Evolutionary conservation across 2,888 invertebrate species (phyloP).

Genomic region (Seira ritae): DNA sequence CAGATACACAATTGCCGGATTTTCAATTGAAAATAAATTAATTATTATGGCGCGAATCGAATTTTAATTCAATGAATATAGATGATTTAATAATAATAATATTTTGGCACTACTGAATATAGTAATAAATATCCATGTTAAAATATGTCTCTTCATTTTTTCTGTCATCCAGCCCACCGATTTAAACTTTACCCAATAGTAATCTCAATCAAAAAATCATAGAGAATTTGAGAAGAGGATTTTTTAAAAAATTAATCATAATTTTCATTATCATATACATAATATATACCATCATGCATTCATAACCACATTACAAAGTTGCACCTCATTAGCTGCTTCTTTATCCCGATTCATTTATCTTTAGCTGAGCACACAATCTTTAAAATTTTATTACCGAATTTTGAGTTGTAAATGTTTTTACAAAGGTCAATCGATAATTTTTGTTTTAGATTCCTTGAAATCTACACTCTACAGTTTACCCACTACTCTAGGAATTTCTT

Average conservation of each 20-base stretch:
- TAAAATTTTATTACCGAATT: background rate
- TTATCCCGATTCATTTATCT: background rate
- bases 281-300: background rate
- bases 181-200: too few species aligned
- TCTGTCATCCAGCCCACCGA: too few species aligned
- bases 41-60: constrained; percentile 10
- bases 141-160: too few species aligned
- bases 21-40: background rate
- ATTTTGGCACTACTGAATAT: constrained; percentile 57
- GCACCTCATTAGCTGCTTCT: constrained; percentile 15
- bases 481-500: background rate
- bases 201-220: background rate
- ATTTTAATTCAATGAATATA: background rate
- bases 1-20: too few species aligned
- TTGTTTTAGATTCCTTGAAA: background rate
- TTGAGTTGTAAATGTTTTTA: background rate
- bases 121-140: too few species aligned
- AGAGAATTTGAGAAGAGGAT: constrained; percentile 2
- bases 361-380: constrained; percentile 33
- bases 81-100: too few species aligned
- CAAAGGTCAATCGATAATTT: background rate
- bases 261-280: background rate
- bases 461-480: background rate
- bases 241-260: background rate
- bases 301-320: background rate